A percentile compares a stretch with the other conserved stretches of the same genome.
These are phyloP conservation scores for Microtus richardsoni DNA, from an alignment of 2,113 vertebrate genomes.

Conservation along the genomic window DNA sequence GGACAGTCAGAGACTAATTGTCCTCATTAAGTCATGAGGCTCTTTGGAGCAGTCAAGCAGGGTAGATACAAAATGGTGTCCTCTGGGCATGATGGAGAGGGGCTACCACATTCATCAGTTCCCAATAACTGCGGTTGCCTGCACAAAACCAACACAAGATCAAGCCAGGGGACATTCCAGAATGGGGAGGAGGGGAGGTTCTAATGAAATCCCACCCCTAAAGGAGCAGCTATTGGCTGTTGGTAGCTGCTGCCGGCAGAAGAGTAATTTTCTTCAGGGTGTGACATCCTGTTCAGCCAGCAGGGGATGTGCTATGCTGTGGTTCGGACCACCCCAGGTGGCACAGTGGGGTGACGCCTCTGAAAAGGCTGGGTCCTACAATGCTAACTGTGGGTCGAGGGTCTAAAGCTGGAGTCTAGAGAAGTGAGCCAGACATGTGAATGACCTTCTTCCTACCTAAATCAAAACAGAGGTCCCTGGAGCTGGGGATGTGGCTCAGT, in stretches of 20 bases:
- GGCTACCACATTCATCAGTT: rapidly evolving
- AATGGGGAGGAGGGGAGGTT: background rate
- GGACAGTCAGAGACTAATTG: too few relatives aligned
- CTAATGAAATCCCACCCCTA: background rate
- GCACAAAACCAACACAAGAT: background rate
- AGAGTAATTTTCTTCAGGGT: background rate
- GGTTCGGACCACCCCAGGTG: rapidly evolving
- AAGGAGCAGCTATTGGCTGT: too few relatives aligned
- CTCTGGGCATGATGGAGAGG: background rate
- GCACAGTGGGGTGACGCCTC: rapidly evolving
- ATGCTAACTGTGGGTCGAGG: rapidly evolving
- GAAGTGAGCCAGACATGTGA: background rate
- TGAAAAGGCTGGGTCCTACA: rapidly evolving
- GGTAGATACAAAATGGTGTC: background rate
- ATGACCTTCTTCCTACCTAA: background rate
- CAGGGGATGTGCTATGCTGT: rapidly evolving
- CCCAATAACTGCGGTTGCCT: background rate
- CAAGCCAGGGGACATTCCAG: background rate
- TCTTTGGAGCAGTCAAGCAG: background rate
- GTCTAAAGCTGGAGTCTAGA: background rate
- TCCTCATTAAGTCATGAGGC: background rate
- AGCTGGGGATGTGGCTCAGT: background rate
- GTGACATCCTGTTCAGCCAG: background rate
- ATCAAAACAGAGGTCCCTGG: background rate
- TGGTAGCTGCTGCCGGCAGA: rapidly evolving